Evolutionary conservation across 2,888 invertebrate species (phyloP), one percentile per base, ranked within the genome.

Genomic region (Drosophila stalkeri): DNA sequence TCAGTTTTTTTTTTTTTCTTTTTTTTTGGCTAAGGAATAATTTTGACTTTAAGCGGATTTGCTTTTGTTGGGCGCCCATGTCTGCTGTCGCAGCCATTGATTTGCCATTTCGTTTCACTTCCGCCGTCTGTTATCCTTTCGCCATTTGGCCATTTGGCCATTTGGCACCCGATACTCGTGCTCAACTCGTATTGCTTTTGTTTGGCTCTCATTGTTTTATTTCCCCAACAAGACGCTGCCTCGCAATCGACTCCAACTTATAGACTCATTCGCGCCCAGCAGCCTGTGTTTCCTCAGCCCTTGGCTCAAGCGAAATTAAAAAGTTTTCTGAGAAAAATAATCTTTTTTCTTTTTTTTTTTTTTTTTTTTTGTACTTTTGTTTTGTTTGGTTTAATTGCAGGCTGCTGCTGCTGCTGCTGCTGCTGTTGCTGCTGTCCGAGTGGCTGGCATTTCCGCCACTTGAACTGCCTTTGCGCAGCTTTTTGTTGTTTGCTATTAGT

Each of bases 31-130:
- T 57, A 72, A 79, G 73, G 90, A 92, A 91, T 89, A 90, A 91
- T 92, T 91, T 91, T 72, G 81, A 84, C 91, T 90, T 89, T 92
- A 92, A 91, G 92, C 90, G 86, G 92, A 83, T 91, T 91, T 91
- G 72, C 75, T 78, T 72, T 75, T 68, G 81, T 78, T 74, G 71
- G n/a, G 9, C 68, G 49, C 44, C 55, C 64, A 56, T 51, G 66
- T 56, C 72, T 59, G 49, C 60, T 52, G 55, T 47, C 57, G 39
- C 64, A 59, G 46, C 54, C 78, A 81, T 78, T 90, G 85, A 89
- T 90, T 89, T 78, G 83, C 79, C 76, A 88, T 88, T 89, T 79
- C 85, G 81, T 66, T 86, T 77, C 68, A 73, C 82, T 82, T 78
- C 81, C 77, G 77, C 59, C 62, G 64, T 70, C 66, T 74, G 67